Evolutionary conservation across 2,888 invertebrate genomes (phyloP), one percentile per base, ranked within the genome.

Genomic region (Achlya flavicornis): DNA sequence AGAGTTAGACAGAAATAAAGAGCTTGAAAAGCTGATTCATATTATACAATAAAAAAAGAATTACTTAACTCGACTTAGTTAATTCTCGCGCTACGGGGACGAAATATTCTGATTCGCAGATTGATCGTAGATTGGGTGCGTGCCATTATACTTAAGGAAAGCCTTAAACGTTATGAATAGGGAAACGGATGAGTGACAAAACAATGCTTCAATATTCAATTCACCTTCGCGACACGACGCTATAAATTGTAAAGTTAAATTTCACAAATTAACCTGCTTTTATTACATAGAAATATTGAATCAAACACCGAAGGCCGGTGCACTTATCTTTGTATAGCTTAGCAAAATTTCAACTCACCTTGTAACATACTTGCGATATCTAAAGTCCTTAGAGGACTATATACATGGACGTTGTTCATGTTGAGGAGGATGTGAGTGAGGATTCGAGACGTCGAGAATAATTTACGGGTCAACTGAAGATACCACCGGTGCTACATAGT

Each of bases 121-220:
- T n/a, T n/a, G 7, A 53, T 53, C 53, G 19, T 19, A 53, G 53
- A 19, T 46, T 68, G 38, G 53, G 41, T n/a, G 64, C 46, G 65
- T 41, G 61, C 41, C 48, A 60, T 53, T 59, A 58, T 58, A 38
- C 53, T 53, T 53, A 53, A 53, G 53, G 53, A 19, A 19, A 19
- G 1, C 3, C 19, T 19, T 53, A 53, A 53, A 53, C 53, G 19
- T 53, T 53, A 53, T 53, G 53, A 19, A 53, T n/a, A 53, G n/a
- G 10, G 53, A 53, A 53, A 53, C 19, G 3, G 10, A 53, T 53
- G 53, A 53, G 8, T 53, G 53, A 53, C 53, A 53, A 53, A 19
- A 53, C 53, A 53, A 53, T 53, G 53, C 19, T 53, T 53, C 10
- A 53, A 19, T 53, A 53, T 53, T 53, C 19, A n/a, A 19, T 53